These are phyloP conservation scores for Cyrtodaria siliqua DNA, from an alignment of 2,888 invertebrate species.

Conservation along the genomic window DNA sequence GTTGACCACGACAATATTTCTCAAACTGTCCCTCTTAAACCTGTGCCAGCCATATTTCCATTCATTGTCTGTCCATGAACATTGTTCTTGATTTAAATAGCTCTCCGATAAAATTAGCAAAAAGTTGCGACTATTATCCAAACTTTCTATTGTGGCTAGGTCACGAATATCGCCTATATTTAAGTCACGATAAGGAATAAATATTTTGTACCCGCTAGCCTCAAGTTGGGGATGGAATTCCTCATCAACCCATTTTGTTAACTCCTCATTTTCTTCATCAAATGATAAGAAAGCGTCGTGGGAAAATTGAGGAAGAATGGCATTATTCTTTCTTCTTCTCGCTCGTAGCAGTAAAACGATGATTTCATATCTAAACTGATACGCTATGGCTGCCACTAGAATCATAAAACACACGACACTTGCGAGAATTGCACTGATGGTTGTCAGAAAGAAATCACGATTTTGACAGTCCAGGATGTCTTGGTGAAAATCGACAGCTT, in stretches of 20 bases:
- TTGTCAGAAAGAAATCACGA: neutral
- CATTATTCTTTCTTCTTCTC: conserved; percentile 5
- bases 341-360: conserved; percentile 18
- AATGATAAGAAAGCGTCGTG: conserved; percentile 43
- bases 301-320: neutral
- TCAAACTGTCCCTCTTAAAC: conserved; percentile 13
- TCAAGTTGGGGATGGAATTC: conserved; percentile 15
- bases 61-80: conserved; percentile 37
- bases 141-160: conserved; percentile 14
- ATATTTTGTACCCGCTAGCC: conserved; percentile 18
- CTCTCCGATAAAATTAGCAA: conserved; percentile 32
- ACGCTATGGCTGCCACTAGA: neutral
- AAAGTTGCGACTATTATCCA: conserved; percentile 35
- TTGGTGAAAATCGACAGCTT: conserved; percentile 2
- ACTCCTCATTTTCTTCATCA: conserved; percentile 33
- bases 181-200: conserved; percentile 39
- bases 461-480: conserved; percentile 13
- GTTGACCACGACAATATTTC: conserved; percentile 38
- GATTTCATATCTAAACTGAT: conserved; percentile 31
- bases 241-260: conserved; percentile 29
- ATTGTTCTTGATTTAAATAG: conserved; percentile 11
- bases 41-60: conserved; percentile 42
- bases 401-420: neutral
- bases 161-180: conserved; percentile 32
- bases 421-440: neutral